phyloP scores from a whole-genome alignment of 2,888 invertebrate genomes.

The Stenoptilia bipunctidactyla region DNA sequence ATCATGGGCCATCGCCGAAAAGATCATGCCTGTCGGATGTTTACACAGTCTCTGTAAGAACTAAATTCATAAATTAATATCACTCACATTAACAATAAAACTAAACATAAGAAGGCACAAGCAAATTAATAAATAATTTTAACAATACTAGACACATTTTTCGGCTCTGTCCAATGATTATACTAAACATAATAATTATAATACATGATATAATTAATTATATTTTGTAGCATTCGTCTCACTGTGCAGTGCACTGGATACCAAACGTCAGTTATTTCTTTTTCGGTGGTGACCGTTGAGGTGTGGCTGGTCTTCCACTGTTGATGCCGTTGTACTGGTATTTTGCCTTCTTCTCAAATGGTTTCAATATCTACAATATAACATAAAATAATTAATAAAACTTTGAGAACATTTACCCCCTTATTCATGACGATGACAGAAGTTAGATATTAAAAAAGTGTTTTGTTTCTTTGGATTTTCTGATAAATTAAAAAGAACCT shows the following conservation, averaged over 20 bases:
- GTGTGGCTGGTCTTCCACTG: constrained; percentile 87
- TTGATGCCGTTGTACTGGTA: constrained; percentile 95
- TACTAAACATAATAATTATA: constrained; percentile 58
- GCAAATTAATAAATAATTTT: constrained; percentile 64
- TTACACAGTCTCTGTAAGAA: constrained; percentile 41
- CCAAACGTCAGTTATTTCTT: constrained; percentile 76
- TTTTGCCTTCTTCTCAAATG: constrained; percentile 99
- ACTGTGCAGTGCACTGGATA: constrained; percentile 66
- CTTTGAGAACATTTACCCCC: too few species aligned
- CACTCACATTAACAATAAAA: constrained; percentile 58
- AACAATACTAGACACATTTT: constrained; percentile 44
- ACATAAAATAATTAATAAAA: too few species aligned
- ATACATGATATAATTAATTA: constrained; percentile 62
- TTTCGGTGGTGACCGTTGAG: constrained; percentile 81
- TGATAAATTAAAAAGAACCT: too few species aligned
- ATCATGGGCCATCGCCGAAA: constrained; percentile 56
- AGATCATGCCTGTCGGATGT: constrained; percentile 34
- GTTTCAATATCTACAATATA: constrained; percentile 90
- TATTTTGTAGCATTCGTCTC: constrained; percentile 65
- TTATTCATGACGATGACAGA: too few species aligned
- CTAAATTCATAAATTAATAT: constrained; percentile 66
- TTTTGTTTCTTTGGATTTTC: too few species aligned
- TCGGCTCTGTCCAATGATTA: constrained; percentile 58
- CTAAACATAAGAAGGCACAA: constrained; percentile 66
- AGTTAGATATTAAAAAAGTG: too few species aligned